These are phyloP conservation scores for Sebastes matsubarae DNA, from an alignment of 2,797 vertebrate genomes.

Conservation along the genomic window DNA sequence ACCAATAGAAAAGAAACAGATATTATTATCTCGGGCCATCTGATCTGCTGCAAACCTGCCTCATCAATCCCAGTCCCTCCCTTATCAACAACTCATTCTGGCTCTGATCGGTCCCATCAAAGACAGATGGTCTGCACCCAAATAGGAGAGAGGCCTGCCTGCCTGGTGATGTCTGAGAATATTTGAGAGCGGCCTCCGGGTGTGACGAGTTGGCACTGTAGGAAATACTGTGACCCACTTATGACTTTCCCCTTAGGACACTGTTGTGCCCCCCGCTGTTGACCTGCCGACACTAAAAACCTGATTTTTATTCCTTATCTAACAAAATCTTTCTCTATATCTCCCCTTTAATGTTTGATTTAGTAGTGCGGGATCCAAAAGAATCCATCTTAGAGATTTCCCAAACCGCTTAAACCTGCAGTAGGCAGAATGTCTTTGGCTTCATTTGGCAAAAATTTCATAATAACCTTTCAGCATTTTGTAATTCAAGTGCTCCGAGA, in stretches of 20 bases:
- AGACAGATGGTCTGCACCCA: conserved; percentile 55
- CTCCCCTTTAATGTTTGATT: neutral
- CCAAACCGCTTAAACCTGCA: neutral
- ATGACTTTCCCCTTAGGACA: conserved; percentile 19
- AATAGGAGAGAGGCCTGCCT: neutral
- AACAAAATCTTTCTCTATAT: neutral
- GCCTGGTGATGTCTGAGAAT: conserved; percentile 8
- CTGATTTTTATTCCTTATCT: neutral
- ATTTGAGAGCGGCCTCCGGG: conserved; percentile 46
- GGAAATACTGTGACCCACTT: conserved; percentile 61
- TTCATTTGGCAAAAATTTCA: no score
- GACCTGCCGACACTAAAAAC: conserved; percentile 21
- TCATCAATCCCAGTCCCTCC: neutral
- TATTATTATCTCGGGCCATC: neutral
- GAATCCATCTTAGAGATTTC: neutral
- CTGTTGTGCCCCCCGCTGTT: neutral
- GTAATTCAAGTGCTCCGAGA: no score
- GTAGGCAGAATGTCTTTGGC: no score
- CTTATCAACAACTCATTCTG: neutral
- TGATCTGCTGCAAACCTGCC: neutral
- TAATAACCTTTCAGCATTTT: no score
- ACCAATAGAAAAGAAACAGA: neutral
- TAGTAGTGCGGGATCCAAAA: neutral
- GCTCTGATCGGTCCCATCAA: conserved; percentile 9
- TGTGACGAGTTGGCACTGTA: conserved; percentile 37